phyloP scores from a whole-genome alignment of 2,888 invertebrate species.

The Platycheirus rosarum region DNA sequence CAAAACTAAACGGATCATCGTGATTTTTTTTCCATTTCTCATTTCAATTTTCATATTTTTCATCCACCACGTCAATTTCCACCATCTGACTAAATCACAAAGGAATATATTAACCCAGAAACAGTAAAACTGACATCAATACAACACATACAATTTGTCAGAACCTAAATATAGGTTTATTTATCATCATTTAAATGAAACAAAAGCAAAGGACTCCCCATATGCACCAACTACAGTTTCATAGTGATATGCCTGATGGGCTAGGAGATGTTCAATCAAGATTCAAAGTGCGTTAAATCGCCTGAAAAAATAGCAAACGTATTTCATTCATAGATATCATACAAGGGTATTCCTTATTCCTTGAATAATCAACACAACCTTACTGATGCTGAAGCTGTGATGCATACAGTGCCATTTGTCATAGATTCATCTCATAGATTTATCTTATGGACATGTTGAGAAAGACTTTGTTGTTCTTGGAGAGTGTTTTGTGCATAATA shows the following conservation, averaged over 20 bases:
- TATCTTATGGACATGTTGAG: too few relatives aligned
- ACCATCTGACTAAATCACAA: background rate
- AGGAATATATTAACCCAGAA: slow-evolving; percentile 6
- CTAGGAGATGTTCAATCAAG: slow-evolving; percentile 2
- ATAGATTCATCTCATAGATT: too few relatives aligned
- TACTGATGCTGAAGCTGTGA: too few relatives aligned
- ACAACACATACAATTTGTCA: slow-evolving; percentile 18
- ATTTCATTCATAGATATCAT: slow-evolving; percentile 38
- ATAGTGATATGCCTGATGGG: background rate
- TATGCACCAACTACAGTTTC: background rate
- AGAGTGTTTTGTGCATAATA: too few relatives aligned
- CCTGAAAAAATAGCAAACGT: slow-evolving; percentile 63
- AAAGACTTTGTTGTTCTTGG: too few relatives aligned
- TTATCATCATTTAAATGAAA: background rate
- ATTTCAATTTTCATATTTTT: background rate
- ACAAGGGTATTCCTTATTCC: too few relatives aligned
- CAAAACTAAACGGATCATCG: too few relatives aligned
- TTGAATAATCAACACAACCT: too few relatives aligned
- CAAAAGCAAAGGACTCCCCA: background rate
- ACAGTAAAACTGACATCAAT: slow-evolving; percentile 19
- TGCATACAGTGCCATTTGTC: too few relatives aligned
- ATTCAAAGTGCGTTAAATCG: slow-evolving; percentile 60
- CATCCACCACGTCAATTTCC: slow-evolving; percentile 4
- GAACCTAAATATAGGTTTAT: slow-evolving; percentile 1
- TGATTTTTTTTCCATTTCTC: too few relatives aligned